Evolutionary conservation across 2,113 vertebrate genomes (phyloP), one percentile per base, ranked within the genome.

Genomic region (Paraplagusia blochii): DNA sequence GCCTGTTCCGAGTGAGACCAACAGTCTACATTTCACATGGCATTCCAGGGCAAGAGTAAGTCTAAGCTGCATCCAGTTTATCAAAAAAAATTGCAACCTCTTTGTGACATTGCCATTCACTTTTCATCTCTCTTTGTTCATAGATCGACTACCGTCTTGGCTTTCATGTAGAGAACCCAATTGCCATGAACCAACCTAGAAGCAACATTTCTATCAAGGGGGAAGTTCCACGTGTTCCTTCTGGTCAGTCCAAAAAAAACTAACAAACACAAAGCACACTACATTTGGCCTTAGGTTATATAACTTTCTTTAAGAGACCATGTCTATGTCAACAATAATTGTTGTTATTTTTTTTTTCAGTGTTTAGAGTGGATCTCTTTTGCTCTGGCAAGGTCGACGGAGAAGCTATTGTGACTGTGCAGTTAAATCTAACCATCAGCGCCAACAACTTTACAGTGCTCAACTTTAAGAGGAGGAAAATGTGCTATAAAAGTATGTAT

Each of bases 381-480:
- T 99, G 96, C 77, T 94, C 95, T 3, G 95, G 96, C 67, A 95
- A 93, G 83, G 87, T 97, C 12, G 95, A 98, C 65, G 93, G 92
- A 42, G 97, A 99, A 50, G 95, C 95, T 48, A 89, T 93, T 64
- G 83, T 98, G 66, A 89, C 95, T 0, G 93, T 99, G 89, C 95
- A 98, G 88, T 94, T 99, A 83, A 99, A 97, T 82, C 88, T 99
- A 80, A 98, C 95, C 62, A 81, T 92, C 60, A 90, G 92, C 39
- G 88, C 93, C 36, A 94, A 95, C 92, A 98, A 99, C 89, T 95
- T 97, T 87, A 99, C 96, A 94, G 93, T 97, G 73, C 92, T 99
- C 69, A 98, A 98, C 88, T 99, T 99, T 90, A 98, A 98, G 87
- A 92, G 97, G 75, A 97, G 97, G 95, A 99, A 99, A 97, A 96